Percentiles rank a stretch among this genome's conserved stretches.
These are phyloP conservation scores for Sula dactylatra DNA, from an alignment of 2,113 vertebrate genomes.

Conservation along the genomic window DNA sequence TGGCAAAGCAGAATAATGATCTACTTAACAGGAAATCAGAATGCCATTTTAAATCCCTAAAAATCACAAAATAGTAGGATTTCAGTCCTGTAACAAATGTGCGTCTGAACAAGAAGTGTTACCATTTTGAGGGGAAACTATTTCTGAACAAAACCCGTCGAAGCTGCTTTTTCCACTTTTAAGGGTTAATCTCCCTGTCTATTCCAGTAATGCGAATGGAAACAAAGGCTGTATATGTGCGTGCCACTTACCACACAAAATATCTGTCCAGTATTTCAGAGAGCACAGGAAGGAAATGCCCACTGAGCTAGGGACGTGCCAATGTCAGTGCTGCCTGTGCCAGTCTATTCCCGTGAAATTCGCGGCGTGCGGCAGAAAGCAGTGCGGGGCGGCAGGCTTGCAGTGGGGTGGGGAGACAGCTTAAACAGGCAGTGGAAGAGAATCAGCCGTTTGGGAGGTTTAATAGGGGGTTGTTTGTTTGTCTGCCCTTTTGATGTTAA, in stretches of 20 bases:
- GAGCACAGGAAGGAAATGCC: slow-evolving; percentile 52
- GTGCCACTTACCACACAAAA: slow-evolving; percentile 3
- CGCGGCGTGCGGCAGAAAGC: not conserved
- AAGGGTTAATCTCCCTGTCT: not conserved
- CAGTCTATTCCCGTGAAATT: slow-evolving; percentile 17
- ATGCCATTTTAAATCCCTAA: not conserved
- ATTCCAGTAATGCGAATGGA: not conserved
- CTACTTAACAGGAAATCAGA: not conserved
- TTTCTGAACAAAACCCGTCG: not conserved
- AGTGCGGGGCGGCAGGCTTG: not conserved
- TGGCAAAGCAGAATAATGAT: slow-evolving; percentile 6
- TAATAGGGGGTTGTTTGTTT: slow-evolving; percentile 25
- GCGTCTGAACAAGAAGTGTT: not conserved
- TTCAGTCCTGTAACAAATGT: not conserved
- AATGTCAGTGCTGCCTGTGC: slow-evolving; percentile 15
- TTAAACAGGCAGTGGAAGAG: slow-evolving; percentile 11
- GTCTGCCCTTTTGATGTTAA: slow-evolving; percentile 43
- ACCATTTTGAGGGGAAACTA: not conserved
- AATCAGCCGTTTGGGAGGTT: slow-evolving; percentile 25
- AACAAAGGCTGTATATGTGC: slow-evolving; percentile 27
- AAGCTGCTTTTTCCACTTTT: not conserved
- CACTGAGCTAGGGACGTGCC: slow-evolving; percentile 12
- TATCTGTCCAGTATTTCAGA: slow-evolving; percentile 12
- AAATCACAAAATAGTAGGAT: not conserved
- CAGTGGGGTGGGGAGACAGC: not conserved